A percentile compares a stretch with the other conserved stretches of the same genome.
Conservation (phyloP, 2,888 invertebrate species). For the Ochropacha duplaris region DNA sequence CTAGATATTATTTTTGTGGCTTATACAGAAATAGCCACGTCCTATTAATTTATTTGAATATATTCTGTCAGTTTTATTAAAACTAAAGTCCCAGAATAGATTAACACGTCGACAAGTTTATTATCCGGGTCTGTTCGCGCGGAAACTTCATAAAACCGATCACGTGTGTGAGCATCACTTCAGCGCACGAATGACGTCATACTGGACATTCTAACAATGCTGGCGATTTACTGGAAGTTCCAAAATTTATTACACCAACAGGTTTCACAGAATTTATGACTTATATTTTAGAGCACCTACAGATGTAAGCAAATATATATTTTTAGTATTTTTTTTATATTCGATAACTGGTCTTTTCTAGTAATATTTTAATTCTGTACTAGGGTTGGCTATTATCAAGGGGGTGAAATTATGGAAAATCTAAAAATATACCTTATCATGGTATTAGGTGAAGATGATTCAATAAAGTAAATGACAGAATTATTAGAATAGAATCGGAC, state of each 20-base stretch:
- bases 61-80: background rate
- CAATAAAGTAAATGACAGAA: too few species aligned
- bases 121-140: slow-evolving; percentile 39
- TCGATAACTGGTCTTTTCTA: background rate
- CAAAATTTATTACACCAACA: slow-evolving; percentile 9
- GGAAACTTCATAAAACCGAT: slow-evolving; percentile 55
- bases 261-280: too few species aligned
- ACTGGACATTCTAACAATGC: slow-evolving; percentile 20
- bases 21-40: background rate
- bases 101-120: slow-evolving; percentile 27
- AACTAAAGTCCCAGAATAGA: slow-evolving; percentile 25
- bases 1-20: too few species aligned
- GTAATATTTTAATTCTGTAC: background rate
- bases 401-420: background rate
- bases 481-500: too few species aligned
- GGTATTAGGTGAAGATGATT: background rate
- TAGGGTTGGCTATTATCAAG: background rate
- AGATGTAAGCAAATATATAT: background rate
- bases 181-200: slow-evolving; percentile 43
- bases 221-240: slow-evolving; percentile 18
- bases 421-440: background rate
- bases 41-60: background rate
- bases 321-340: background rate
- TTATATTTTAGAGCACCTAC: too few species aligned
- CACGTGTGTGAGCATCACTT: slow-evolving; percentile 54